Percentiles rank a stretch among this genome's conserved stretches.
These are phyloP conservation scores for Papilio protenor DNA, from an alignment of 2,888 invertebrate species.

Conservation along the genomic window DNA sequence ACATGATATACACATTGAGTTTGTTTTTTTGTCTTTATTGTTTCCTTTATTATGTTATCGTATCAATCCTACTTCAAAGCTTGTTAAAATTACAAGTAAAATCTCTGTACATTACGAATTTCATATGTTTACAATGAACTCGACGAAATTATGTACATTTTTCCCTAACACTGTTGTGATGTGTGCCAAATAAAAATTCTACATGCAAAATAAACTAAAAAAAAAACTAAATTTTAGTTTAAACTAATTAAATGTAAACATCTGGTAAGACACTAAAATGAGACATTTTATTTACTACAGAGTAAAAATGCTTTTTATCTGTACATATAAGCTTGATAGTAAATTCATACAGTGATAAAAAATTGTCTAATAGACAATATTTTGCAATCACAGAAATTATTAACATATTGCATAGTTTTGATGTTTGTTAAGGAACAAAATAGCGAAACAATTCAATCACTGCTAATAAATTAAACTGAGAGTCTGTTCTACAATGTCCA, in stretches of 20 bases:
- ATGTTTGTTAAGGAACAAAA: conserved; percentile 19
- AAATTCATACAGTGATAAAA: neutral
- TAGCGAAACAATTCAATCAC: conserved; percentile 57
- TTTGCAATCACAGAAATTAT: conserved; percentile 67
- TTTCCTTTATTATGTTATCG: conserved; percentile 52
- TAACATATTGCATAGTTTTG: conserved; percentile 50
- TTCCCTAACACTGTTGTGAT: conserved; percentile 36
- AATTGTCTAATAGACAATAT: conserved; percentile 59
- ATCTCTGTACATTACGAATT: conserved; percentile 62
- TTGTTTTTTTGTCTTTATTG: conserved; percentile 54
- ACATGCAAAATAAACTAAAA: conserved; percentile 7
- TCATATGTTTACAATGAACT: conserved; percentile 58
- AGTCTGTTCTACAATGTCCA: too few species aligned
- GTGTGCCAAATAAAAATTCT: conserved; percentile 27
- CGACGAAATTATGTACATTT: conserved; percentile 40
- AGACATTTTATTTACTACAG: neutral
- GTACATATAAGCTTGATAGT: neutral
- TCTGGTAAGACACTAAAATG: conserved; percentile 11
- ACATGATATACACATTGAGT: conserved; percentile 57
- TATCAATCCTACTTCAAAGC: conserved; percentile 64
- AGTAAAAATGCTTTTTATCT: conserved; percentile 14
- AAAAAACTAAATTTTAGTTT: neutral
- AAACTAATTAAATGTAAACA: conserved; percentile 51
- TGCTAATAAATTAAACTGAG: conserved; percentile 60
- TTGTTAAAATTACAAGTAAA: conserved; percentile 54